Conservation (phyloP, 2,888 invertebrate genomes). For the Melanargia galathea region DNA sequence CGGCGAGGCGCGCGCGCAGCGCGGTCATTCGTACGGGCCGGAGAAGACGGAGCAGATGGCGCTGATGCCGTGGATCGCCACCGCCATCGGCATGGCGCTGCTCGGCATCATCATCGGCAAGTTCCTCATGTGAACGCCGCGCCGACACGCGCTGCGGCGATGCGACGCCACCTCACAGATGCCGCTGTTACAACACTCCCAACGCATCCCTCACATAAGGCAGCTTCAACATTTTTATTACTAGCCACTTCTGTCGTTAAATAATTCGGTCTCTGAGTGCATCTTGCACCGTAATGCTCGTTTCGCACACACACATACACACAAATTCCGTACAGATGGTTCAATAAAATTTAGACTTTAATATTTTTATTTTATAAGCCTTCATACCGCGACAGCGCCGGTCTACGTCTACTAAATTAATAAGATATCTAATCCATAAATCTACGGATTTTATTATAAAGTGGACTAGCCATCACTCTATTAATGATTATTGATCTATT, state of each 20-base stretch:
- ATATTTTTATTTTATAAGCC: too few species aligned
- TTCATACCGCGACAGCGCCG: too few species aligned
- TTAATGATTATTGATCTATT: too few species aligned
- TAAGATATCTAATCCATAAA: too few species aligned
- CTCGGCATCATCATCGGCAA: slow-evolving; percentile 90
- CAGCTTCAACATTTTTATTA: slow-evolving; percentile 53
- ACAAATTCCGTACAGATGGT: too few species aligned
- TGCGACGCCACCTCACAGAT: slow-evolving; percentile 52
- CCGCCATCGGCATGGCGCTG: slow-evolving; percentile 86
- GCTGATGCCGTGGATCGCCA: slow-evolving; percentile 84
- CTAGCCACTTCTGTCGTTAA: slow-evolving; percentile 45
- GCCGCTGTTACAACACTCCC: slow-evolving; percentile 67
- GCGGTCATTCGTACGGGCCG: slow-evolving; percentile 71
- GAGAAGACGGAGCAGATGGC: slow-evolving; percentile 83
- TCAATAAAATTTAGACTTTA: too few species aligned
- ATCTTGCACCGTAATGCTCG: not conserved
- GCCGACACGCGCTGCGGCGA: slow-evolving; percentile 57
- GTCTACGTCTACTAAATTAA: too few species aligned
- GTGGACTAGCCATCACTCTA: too few species aligned
- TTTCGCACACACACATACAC: too few species aligned
- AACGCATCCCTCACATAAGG: slow-evolving; percentile 57
- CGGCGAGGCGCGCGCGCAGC: slow-evolving; percentile 62
- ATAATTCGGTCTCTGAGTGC: not conserved
- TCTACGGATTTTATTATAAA: too few species aligned
- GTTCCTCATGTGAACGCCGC: slow-evolving; percentile 88